These are phyloP conservation scores for Festucalex cinctus DNA, from an alignment of 2,113 vertebrate genomes.

Conservation along the genomic window DNA sequence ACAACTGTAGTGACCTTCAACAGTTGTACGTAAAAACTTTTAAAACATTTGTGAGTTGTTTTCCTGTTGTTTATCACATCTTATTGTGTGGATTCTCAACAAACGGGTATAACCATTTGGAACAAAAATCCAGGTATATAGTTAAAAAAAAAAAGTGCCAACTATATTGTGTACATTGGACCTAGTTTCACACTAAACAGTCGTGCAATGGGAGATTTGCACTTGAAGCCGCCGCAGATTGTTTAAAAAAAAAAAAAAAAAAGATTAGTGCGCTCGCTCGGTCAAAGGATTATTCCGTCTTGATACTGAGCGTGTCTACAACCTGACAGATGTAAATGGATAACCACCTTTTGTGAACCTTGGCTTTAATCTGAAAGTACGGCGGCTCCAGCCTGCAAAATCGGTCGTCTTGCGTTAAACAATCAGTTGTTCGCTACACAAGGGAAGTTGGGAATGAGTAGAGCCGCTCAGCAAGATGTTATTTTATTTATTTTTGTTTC, in stretches of 20 bases:
- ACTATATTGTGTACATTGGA: not conserved
- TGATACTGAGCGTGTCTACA: not conserved
- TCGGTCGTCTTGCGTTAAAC: not conserved
- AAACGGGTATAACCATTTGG: no score
- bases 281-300: not conserved
- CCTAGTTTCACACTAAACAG: not conserved
- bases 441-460: not conserved
- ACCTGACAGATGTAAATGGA: not conserved
- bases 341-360: not conserved
- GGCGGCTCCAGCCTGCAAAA: not conserved
- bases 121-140: no score
- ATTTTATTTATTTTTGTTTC: conserved; percentile 12
- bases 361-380: not conserved
- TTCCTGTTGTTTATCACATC: no score
- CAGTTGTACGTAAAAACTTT: no score
- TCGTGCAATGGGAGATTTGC: not conserved
- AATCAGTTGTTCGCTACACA: not conserved
- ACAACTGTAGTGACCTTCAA: no score
- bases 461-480: not conserved
- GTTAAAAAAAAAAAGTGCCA: no score
- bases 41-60: no score
- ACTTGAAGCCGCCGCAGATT: not conserved
- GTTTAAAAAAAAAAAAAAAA: not conserved
- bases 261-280: not conserved
- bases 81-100: no score